Evolutionary conservation across 2,888 invertebrate species (phyloP).

Genomic region (Gastrophysa polygoni): DNA sequence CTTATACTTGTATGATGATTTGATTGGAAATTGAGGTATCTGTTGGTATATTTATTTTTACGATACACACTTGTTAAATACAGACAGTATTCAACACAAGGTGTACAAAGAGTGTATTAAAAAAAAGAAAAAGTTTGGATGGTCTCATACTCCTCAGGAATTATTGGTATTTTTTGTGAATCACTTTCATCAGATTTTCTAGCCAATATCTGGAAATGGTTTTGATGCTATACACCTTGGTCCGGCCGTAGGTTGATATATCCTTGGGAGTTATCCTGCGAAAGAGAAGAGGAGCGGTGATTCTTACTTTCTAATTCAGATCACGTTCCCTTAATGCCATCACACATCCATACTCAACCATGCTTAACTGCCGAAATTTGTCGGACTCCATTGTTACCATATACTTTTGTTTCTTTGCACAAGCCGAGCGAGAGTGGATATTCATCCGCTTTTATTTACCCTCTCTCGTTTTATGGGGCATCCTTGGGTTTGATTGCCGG

Average conservation of each 20-base stretch:
- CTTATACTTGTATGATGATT: too few species aligned
- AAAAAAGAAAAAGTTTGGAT: too few species aligned
- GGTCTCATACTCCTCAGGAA: too few species aligned
- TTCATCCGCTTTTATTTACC: conserved; percentile 42
- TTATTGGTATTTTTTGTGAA: too few species aligned
- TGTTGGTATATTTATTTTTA: too few species aligned
- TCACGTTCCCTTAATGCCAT: conserved; percentile 57
- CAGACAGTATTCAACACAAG: too few species aligned
- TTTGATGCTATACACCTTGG: not conserved
- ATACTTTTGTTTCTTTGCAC: conserved; percentile 44
- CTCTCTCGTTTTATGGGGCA: conserved; percentile 11
- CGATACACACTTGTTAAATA: too few species aligned
- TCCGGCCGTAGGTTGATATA: conserved; percentile 40
- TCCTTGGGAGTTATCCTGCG: conserved; percentile 41
- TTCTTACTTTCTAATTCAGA: conserved; percentile 57
- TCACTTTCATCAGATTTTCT: too few species aligned
- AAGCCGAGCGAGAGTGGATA: conserved; percentile 34
- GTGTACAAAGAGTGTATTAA: too few species aligned
- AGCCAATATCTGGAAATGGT: too few species aligned
- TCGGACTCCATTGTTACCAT: conserved; percentile 46
- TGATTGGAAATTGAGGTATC: too few species aligned
- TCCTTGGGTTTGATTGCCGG: conserved; percentile 2
- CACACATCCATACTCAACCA: conserved; percentile 55
- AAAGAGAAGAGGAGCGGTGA: conserved; percentile 49
- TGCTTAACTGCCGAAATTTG: conserved; percentile 53